These are phyloP conservation scores for Falco peregrinus DNA, from an alignment of 2,797 vertebrate genomes.

Conservation along the genomic window DNA sequence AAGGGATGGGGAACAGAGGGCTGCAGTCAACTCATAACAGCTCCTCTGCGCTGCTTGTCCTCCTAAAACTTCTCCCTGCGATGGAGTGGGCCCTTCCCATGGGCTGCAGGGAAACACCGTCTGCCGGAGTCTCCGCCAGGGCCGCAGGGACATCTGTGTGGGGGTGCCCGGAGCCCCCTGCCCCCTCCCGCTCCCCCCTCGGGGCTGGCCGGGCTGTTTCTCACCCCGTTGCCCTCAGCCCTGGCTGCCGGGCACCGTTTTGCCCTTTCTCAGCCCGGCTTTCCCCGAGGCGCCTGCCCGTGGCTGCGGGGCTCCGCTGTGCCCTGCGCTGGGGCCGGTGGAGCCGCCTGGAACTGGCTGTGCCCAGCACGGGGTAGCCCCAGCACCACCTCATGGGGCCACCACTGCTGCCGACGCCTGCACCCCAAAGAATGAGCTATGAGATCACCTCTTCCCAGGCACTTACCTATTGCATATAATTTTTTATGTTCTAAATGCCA, in stretches of 20 bases:
- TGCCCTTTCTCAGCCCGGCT: not conserved
- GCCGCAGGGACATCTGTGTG: rapidly evolving
- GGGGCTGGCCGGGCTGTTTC: not conserved
- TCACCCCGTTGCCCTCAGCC: not conserved
- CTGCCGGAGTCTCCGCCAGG: rapidly evolving
- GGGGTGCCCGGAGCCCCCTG: too few relatives aligned
- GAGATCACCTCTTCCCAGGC: not conserved
- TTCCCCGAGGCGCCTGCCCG: rapidly evolving
- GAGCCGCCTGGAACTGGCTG: not conserved
- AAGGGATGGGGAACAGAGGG: rapidly evolving
- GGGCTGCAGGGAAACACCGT: not conserved
- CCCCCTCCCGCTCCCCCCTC: too few relatives aligned
- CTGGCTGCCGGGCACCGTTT: not conserved
- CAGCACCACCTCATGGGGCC: too few relatives aligned
- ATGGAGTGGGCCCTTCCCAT: not conserved
- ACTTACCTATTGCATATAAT: not conserved
- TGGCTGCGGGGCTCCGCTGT: not conserved
- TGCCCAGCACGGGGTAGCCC: too few relatives aligned
- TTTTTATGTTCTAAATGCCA: not conserved
- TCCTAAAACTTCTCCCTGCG: not conserved
- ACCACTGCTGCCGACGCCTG: rapidly evolving
- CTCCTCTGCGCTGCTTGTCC: too few relatives aligned
- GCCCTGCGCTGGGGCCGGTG: rapidly evolving
- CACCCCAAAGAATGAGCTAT: not conserved
- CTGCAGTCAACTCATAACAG: rapidly evolving